Percentiles rank a stretch among this genome's conserved stretches.
Conservation (phyloP, 2,888 invertebrate species). For the Metacarcinus magister region DNA sequence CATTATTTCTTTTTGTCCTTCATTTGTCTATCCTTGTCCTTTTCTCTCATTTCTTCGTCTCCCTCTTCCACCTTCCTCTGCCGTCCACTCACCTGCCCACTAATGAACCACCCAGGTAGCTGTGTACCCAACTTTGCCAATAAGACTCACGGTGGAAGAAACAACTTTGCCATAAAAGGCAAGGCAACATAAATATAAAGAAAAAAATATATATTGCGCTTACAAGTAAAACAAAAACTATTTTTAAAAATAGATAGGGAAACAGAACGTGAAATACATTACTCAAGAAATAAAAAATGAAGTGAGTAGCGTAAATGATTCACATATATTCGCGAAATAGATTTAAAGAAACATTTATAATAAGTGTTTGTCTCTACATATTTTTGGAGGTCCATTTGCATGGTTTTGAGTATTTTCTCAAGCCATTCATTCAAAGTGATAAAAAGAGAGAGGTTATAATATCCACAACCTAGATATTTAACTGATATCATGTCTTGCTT, state of each 20-base stretch:
- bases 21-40: neutral
- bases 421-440: too few species aligned
- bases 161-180: neutral
- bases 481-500: too few species aligned
- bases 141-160: neutral
- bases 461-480: too few species aligned
- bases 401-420: neutral
- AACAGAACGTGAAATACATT: neutral
- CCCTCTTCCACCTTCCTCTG: neutral
- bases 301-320: neutral
- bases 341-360: neutral
- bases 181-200: neutral
- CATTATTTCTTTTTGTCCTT: neutral
- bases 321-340: neutral
- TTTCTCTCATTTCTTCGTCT: neutral
- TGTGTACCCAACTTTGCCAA: constrained; percentile 15
- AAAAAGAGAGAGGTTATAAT: too few species aligned
- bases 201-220: neutral
- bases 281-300: neutral
- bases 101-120: neutral
- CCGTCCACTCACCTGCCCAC: neutral
- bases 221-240: neutral
- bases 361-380: neutral
- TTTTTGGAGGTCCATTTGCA: neutral
- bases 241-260: neutral